Evolutionary conservation across 2,888 invertebrate species (phyloP).

Genomic region (Calliphora vomitoria): DNA sequence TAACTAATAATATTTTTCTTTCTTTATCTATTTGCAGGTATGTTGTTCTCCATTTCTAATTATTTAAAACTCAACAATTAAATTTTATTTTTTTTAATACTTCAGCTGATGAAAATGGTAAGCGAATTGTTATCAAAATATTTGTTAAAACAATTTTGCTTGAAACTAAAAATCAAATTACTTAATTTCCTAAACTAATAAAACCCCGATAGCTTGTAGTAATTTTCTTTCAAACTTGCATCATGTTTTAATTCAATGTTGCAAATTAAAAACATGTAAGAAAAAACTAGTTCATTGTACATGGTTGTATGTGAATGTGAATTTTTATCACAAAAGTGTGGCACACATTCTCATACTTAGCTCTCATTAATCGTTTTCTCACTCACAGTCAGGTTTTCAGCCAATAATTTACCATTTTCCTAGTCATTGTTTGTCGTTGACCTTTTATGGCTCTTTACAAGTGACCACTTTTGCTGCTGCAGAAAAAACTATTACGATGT

Average conservation of each 20-base stretch:
- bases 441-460: conserved; percentile 61
- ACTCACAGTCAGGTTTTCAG: not conserved
- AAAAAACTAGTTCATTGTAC: conserved; percentile 40
- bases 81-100: conserved; percentile 42
- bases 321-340: not conserved
- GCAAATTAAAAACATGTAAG: not conserved
- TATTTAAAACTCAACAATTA: conserved; percentile 31
- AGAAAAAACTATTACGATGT: not conserved
- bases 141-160: conserved; percentile 28
- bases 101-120: conserved; percentile 57
- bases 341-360: not conserved
- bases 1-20: conserved; percentile 1
- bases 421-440: conserved; percentile 55
- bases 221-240: conserved; percentile 57
- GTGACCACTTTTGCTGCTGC: conserved; percentile 32
- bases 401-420: conserved; percentile 15
- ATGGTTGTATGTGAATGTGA: not conserved
- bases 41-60: not conserved
- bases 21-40: conserved; percentile 44
- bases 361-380: not conserved
- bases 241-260: conserved; percentile 51
- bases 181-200: not conserved
- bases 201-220: conserved; percentile 9
- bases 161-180: conserved; percentile 15
- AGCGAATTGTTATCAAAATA: conserved; percentile 47